These are phyloP conservation scores for Dicaeum eximium DNA, from an alignment of 2,113 vertebrate genomes.

Conservation along the genomic window DNA sequence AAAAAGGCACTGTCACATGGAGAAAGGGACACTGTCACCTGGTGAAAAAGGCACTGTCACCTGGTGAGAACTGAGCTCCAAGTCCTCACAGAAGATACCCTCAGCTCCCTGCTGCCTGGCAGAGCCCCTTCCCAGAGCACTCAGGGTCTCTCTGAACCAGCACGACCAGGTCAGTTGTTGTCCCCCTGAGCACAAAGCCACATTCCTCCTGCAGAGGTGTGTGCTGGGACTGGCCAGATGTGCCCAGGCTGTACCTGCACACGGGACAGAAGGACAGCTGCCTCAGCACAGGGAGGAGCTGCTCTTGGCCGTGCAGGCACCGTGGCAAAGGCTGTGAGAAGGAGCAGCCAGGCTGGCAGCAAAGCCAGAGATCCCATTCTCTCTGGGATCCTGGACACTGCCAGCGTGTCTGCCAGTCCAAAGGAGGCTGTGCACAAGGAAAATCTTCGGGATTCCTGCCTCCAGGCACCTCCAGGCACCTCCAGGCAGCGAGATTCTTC, in stretches of 20 bases:
- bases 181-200: not conserved
- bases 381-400: too few species aligned
- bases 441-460: not conserved
- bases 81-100: fast-evolving
- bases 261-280: not conserved
- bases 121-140: not conserved
- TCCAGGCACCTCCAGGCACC: not conserved
- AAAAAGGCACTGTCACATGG: not conserved
- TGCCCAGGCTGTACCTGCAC: not conserved
- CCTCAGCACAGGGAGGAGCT: not conserved
- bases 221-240: not conserved
- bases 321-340: not conserved
- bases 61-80: not conserved
- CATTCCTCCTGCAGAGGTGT: not conserved
- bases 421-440: not conserved
- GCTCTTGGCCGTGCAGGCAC: not conserved
- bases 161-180: fast-evolving
- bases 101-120: too few species aligned
- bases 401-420: not conserved
- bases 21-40: not conserved
- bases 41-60: not conserved
- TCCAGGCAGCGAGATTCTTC: not conserved
- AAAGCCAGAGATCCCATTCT: fast-evolving
- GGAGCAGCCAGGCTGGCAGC: not conserved
- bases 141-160: not conserved